These are phyloP conservation scores for Dicentrarchus labrax DNA, from an alignment of 2,113 vertebrate genomes.

Conservation along the genomic window DNA sequence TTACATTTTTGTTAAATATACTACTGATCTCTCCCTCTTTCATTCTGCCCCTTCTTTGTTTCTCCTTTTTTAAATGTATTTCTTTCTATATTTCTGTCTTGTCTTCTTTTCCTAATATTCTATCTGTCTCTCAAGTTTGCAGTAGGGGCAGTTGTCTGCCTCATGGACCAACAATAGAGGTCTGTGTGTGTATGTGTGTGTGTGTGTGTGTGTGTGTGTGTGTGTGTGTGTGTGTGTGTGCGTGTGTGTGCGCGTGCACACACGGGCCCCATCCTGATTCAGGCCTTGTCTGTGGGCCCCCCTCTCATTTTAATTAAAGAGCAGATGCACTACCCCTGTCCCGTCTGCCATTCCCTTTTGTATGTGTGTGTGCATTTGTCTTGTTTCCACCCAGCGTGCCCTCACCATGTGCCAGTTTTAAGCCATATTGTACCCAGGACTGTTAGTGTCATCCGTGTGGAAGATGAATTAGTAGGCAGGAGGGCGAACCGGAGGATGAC, in stretches of 20 bases:
- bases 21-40: not conserved
- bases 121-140: constrained; percentile 28
- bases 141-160: constrained; percentile 21
- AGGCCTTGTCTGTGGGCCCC: constrained; percentile 66
- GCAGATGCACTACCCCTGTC: constrained; percentile 74
- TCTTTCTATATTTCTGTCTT: not conserved
- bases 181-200: constrained; percentile 16
- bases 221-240: constrained; percentile 23
- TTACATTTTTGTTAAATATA: not conserved
- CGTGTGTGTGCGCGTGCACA: constrained; percentile 11
- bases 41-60: not conserved
- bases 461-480: constrained; percentile 48
- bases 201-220: constrained; percentile 13
- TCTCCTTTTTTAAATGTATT: not conserved
- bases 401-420: constrained; percentile 69
- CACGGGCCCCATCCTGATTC: constrained; percentile 62
- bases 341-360: constrained; percentile 68
- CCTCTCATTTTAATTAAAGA: constrained; percentile 77
- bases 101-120: not conserved
- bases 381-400: constrained; percentile 56
- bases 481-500: not conserved
- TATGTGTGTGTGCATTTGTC: constrained; percentile 42
- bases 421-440: constrained; percentile 60
- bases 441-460: constrained; percentile 43
- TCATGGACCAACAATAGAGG: constrained; percentile 27